Percentiles rank a stretch among this genome's conserved stretches.
phyloP scores from a whole-genome alignment of 2,888 invertebrate genomes.

The Lasioglossum morio region DNA sequence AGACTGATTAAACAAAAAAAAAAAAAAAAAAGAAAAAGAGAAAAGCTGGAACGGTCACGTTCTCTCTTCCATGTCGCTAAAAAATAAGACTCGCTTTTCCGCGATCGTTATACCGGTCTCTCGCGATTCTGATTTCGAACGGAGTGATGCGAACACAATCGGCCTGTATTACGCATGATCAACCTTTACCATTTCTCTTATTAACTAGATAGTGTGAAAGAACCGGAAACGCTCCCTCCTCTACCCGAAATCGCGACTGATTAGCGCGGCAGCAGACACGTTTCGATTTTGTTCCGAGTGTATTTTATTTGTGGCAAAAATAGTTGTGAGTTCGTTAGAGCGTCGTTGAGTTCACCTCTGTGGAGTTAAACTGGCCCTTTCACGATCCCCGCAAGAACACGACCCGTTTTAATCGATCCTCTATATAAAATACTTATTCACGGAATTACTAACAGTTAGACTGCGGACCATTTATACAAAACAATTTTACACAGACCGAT shows the following conservation, averaged over 20 bases:
- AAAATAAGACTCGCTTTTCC: slow-evolving; percentile 11
- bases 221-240: background rate
- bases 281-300: slow-evolving; percentile 17
- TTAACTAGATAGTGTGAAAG: background rate
- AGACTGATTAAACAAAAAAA: slow-evolving; percentile 58
- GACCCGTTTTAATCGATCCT: background rate
- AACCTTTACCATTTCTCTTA: slow-evolving; percentile 23
- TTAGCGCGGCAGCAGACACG: background rate
- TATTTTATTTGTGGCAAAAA: slow-evolving; percentile 70
- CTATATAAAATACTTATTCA: background rate
- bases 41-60: slow-evolving; percentile 35
- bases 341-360: slow-evolving; percentile 27
- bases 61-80: slow-evolving; percentile 55
- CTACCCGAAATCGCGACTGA: background rate
- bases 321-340: slow-evolving; percentile 43
- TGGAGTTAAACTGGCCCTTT: background rate
- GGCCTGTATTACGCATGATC: slow-evolving; percentile 38
- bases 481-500: background rate
- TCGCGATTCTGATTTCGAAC: slow-evolving; percentile 2
- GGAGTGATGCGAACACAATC: slow-evolving; percentile 22
- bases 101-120: background rate
- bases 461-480: slow-evolving; percentile 10
- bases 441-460: background rate
- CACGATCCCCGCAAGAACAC: background rate
- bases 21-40: background rate